Percentiles rank a stretch among this genome's conserved stretches.
phyloP scores from a whole-genome alignment of 2,113 vertebrate species.

The Xyliphius kryptos region DNA sequence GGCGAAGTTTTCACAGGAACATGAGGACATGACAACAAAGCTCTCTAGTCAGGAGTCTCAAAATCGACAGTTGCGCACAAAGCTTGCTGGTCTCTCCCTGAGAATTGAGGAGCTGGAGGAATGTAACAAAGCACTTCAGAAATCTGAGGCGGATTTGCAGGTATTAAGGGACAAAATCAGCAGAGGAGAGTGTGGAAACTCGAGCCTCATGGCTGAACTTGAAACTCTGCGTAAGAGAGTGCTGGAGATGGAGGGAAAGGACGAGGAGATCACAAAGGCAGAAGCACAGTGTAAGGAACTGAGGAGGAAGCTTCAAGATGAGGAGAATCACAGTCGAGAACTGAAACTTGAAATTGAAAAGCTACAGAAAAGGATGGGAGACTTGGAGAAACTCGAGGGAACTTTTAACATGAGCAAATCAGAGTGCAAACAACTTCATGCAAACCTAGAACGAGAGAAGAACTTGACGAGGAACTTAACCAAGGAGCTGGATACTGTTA shows the following conservation, averaged over 20 bases:
- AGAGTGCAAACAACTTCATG: conserved; percentile 77
- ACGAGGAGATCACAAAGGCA: conserved; percentile 88
- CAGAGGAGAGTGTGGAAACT: conserved; percentile 82
- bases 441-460: conserved; percentile 83
- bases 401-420: conserved; percentile 78
- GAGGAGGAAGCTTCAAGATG: conserved; percentile 78
- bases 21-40: conserved; percentile 82
- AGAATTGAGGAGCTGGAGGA: conserved; percentile 87
- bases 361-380: conserved; percentile 84
- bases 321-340: conserved; percentile 78
- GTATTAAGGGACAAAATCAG: conserved; percentile 86
- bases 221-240: conserved; percentile 87
- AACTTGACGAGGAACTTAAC: conserved; percentile 74
- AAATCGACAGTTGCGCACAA: conserved; percentile 77
- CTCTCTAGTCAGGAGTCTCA: conserved; percentile 78
- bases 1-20: conserved; percentile 73
- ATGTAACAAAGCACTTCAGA: conserved; percentile 76
- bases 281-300: conserved; percentile 85
- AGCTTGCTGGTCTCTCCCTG: conserved; percentile 66
- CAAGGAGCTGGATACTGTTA: conserved; percentile 76
- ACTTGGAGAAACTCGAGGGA: conserved; percentile 83
- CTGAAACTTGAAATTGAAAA: conserved; percentile 85
- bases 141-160: conserved; percentile 83
- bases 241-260: conserved; percentile 94
- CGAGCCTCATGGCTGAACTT: conserved; percentile 81